Base-by-base conservation (phyloP, 1,140 invertebrate species). In the Mactra quadrangularis region DNA sequence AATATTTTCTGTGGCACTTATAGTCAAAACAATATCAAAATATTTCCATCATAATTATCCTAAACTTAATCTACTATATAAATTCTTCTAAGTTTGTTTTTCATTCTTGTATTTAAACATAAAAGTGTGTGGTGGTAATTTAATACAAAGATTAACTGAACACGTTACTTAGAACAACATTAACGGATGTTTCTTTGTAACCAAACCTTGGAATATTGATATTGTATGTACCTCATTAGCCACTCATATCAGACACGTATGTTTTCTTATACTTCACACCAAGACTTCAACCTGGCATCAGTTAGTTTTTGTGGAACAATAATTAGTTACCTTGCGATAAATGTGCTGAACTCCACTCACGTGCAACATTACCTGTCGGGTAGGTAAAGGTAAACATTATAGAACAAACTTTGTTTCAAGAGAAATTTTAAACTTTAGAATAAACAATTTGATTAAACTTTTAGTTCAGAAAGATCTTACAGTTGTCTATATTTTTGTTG, bases 111-210 rank as follows among this genome's bases (percentile, higher is more conserved):
- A 45, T 45, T 64, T 64, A 25, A 64, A 64, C 60, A 45, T 64
- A 29, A 64, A 64, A 41, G 70, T 57, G 70, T 55, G 70, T 13
- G 70, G 19, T 25, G n/a, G 70, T 55, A 57, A 57, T 53, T 13
- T 2, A 25, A 74, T 55, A 29, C 50, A 9, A 4, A 31, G 50
- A 55, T 41, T 57, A 53, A 29, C 55, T 47, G 1, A 31, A 74
- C 52, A 74, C 70, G 57, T 74, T 74, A 74, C 52, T 33, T 57
- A 53, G 33, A 74, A 57, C 70, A 74, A 74, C 70, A 74, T 38
- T 38, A 29, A 31, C 17, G 52, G 50, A 57, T 57, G 70, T 17
- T 53, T 74, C 50, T 55, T 57, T 74, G 70, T 53, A 74, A 74
- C 70, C 52, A 53, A 74, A 74, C 53, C 70, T 17, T 11, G 1